Percentiles rank a stretch among this genome's conserved stretches.
Conservation (phyloP, 2,797 vertebrate genomes). For the Sarcoramphus papa region DNA sequence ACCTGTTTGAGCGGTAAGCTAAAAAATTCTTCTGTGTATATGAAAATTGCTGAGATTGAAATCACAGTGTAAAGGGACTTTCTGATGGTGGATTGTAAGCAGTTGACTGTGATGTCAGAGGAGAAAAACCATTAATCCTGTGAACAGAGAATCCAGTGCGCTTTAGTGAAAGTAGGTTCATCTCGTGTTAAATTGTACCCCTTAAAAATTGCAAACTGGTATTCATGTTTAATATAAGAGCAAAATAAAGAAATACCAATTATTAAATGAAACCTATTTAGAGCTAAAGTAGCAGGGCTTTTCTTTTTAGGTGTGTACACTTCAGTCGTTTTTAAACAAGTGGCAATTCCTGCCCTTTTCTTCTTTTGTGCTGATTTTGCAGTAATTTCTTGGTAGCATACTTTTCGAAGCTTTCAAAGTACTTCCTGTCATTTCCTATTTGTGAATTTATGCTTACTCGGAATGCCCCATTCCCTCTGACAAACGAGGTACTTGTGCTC, state of each 20-base stretch:
- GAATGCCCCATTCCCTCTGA: background rate
- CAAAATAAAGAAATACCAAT: background rate
- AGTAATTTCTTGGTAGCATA: background rate
- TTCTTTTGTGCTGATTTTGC: background rate
- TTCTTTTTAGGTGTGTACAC: background rate
- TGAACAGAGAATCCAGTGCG: background rate
- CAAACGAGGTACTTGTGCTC: background rate
- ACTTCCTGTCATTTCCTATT: background rate
- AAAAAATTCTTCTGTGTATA: slow-evolving; percentile 24
- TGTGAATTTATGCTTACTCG: background rate
- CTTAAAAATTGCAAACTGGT: background rate
- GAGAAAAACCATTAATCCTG: background rate
- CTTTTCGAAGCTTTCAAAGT: background rate
- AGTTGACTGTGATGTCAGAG: background rate
- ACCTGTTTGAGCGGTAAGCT: slow-evolving; percentile 46
- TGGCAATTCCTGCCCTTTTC: background rate
- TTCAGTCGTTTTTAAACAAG: background rate
- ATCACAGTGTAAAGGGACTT: background rate
- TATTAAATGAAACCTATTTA: background rate
- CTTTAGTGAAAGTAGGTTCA: background rate
- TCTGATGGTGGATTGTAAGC: background rate
- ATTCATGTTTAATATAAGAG: background rate
- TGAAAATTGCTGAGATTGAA: slow-evolving; percentile 14
- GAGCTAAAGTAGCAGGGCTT: background rate
- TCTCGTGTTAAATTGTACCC: background rate